Percentiles rank a stretch among this genome's conserved stretches.
These are phyloP conservation scores for Donacobius atricapilla DNA, from an alignment of 2,113 vertebrate species.

Conservation along the genomic window DNA sequence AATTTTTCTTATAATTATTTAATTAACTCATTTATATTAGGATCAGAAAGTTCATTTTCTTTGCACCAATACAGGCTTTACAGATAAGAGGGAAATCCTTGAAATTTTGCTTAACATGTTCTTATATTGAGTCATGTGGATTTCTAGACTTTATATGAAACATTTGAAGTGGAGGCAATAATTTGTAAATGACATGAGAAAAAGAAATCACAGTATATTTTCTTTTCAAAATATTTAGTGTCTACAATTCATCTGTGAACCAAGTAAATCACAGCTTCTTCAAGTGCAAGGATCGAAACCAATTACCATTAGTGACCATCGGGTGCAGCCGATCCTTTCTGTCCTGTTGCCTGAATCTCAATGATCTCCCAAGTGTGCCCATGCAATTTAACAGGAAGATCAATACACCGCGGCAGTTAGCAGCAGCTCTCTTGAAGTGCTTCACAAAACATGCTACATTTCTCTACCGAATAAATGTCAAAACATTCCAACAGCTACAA, in stretches of 20 bases:
- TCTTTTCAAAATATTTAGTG: slow-evolving; percentile 89
- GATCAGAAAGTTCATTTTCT: slow-evolving; percentile 16
- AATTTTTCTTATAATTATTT: slow-evolving; percentile 13
- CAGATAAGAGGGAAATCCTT: neutral
- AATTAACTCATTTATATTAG: neutral
- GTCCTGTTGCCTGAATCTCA: slow-evolving; percentile 86
- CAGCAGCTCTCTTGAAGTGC: slow-evolving; percentile 84
- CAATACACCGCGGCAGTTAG: slow-evolving; percentile 91
- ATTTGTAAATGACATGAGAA: slow-evolving; percentile 62
- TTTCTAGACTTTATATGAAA: slow-evolving; percentile 17
- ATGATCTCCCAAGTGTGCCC: slow-evolving; percentile 85
- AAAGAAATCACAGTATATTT: slow-evolving; percentile 74
- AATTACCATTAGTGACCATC: slow-evolving; percentile 94
- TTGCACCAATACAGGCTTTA: neutral
- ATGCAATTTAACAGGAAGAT: slow-evolving; percentile 94
- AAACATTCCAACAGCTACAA: slow-evolving; percentile 83
- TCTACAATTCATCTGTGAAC: slow-evolving; percentile 83
- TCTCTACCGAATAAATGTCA: slow-evolving; percentile 90
- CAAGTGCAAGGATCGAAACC: slow-evolving; percentile 92
- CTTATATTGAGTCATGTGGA: neutral
- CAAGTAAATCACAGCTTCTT: slow-evolving; percentile 83
- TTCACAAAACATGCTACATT: slow-evolving; percentile 82
- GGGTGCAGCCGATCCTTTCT: slow-evolving; percentile 80
- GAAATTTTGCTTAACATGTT: neutral
- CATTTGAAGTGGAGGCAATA: slow-evolving; percentile 17